Conservation (phyloP, 2,888 invertebrate genomes). For the Eupithecia insigniata region DNA sequence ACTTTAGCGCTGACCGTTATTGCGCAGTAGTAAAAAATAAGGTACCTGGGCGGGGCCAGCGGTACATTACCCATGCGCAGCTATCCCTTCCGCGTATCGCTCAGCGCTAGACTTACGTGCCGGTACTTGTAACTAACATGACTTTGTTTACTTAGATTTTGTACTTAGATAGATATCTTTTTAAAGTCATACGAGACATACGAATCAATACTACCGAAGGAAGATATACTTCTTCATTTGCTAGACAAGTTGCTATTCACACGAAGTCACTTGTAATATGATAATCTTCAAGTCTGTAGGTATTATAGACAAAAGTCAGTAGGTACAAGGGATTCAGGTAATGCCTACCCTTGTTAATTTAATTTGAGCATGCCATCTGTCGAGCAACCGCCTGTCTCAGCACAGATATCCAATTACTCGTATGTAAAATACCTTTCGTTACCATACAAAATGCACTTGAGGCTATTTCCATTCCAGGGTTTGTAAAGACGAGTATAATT, state of each 20-base stretch:
- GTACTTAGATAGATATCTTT: too few species aligned
- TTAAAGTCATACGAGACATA: too few species aligned
- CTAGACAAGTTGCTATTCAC: not conserved
- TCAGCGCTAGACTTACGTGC: too few species aligned
- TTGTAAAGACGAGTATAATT: constrained; percentile 35
- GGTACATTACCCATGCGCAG: too few species aligned
- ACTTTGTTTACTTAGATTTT: too few species aligned
- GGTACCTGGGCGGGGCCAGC: too few species aligned
- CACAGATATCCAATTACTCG: constrained; percentile 67
- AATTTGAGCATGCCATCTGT: constrained; percentile 76
- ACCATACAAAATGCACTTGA: constrained; percentile 43
- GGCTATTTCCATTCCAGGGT: constrained; percentile 44
- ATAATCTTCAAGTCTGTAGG: constrained; percentile 2
- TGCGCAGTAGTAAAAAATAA: too few species aligned
- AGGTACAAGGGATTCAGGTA: constrained; percentile 61
- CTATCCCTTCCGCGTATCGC: too few species aligned
- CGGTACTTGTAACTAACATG: too few species aligned
- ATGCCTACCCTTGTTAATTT: constrained; percentile 73
- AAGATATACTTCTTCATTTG: not conserved
- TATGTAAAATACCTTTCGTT: constrained; percentile 56
- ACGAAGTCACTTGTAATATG: not conserved
- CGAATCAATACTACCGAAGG: not conserved
- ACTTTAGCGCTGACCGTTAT: too few species aligned
- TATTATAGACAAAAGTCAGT: constrained; percentile 33
- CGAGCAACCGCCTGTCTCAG: constrained; percentile 57